These are phyloP conservation scores for Caenorhabditis latens DNA, from an alignment of 1,140 invertebrate species.

Conservation along the genomic window DNA sequence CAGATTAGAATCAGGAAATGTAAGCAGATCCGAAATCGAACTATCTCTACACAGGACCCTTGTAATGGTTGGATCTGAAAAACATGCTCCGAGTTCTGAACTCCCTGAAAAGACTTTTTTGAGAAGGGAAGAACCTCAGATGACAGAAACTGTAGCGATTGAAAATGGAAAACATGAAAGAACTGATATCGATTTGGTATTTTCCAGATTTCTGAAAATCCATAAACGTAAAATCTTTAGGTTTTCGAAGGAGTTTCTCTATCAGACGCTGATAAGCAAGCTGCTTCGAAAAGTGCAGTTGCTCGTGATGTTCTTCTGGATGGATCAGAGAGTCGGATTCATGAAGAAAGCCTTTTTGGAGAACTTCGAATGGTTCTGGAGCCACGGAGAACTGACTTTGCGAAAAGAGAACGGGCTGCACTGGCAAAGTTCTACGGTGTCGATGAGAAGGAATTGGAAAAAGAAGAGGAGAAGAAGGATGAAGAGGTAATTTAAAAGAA, in stretches of 20 bases:
- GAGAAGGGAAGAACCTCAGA: not conserved
- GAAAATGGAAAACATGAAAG: not conserved
- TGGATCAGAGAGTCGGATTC: constrained; percentile 3
- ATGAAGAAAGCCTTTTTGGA: constrained; percentile 15
- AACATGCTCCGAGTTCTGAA: not conserved
- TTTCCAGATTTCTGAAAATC: not conserved
- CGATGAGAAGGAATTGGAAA: constrained; percentile 13
- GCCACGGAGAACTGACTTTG: not conserved
- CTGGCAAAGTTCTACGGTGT: constrained; percentile 42
- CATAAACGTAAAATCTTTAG: not conserved
- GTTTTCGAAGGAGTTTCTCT: constrained; percentile 23
- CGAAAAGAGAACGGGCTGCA: constrained; percentile 19
- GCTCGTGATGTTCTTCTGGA: constrained; percentile 33
- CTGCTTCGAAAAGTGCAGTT: not conserved
- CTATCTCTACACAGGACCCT: constrained; percentile 1
- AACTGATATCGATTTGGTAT: constrained; percentile 28
- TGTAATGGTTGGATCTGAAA: not conserved
- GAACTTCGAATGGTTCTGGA: constrained; percentile 29
- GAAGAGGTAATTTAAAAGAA: not conserved
- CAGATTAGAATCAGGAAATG: constrained; percentile 22
- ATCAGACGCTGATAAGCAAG: constrained; percentile 15
- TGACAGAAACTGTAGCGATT: not conserved
- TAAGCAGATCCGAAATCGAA: constrained; percentile 8
- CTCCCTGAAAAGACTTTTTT: not conserved
- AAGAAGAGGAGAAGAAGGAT: not conserved